Evolutionary conservation across 2,797 vertebrate genomes (phyloP).

Genomic region (Microctenopoma stevenorrisi): DNA sequence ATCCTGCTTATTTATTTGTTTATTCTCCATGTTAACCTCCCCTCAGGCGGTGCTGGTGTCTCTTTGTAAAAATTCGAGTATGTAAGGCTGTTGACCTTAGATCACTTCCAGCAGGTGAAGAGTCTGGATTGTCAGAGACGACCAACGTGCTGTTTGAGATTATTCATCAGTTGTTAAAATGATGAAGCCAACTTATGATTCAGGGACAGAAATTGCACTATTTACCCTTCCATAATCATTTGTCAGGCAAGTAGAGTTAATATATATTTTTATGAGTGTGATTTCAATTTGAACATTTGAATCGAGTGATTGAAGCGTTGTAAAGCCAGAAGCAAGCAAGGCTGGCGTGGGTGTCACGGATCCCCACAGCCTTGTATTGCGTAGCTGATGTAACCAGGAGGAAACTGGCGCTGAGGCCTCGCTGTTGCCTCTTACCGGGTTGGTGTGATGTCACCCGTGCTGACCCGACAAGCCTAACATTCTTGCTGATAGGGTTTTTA

Average conservation of each 20-base stretch:
- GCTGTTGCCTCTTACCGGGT: conserved; percentile 61
- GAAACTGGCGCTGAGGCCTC: conserved; percentile 65
- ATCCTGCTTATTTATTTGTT: too few species aligned
- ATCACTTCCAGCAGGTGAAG: conserved; percentile 28
- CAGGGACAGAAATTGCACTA: conserved; percentile 4
- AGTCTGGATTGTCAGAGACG: conserved; percentile 7
- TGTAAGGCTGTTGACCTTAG: conserved; percentile 32
- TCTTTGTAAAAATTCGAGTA: conserved; percentile 27
- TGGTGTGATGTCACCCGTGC: conserved; percentile 80
- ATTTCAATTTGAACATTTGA: neutral
- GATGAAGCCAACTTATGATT: neutral
- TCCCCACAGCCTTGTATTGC: conserved; percentile 40
- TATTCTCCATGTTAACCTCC: neutral
- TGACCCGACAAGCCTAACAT: conserved; percentile 78
- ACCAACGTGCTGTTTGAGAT: neutral
- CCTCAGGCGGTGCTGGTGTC: conserved; percentile 27
- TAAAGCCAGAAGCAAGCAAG: conserved; percentile 27
- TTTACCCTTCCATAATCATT: conserved; percentile 6
- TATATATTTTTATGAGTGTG: neutral
- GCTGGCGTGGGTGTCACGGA: conserved; percentile 43
- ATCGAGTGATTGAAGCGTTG: conserved; percentile 27
- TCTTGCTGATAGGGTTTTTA: conserved; percentile 71
- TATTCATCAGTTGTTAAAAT: conserved; percentile 9
- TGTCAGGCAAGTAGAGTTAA: conserved; percentile 1
- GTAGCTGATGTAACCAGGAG: conserved; percentile 70